Evolutionary conservation across 2,888 invertebrate genomes (phyloP).

Genomic region (Hirtodrosophila duncani): DNA sequence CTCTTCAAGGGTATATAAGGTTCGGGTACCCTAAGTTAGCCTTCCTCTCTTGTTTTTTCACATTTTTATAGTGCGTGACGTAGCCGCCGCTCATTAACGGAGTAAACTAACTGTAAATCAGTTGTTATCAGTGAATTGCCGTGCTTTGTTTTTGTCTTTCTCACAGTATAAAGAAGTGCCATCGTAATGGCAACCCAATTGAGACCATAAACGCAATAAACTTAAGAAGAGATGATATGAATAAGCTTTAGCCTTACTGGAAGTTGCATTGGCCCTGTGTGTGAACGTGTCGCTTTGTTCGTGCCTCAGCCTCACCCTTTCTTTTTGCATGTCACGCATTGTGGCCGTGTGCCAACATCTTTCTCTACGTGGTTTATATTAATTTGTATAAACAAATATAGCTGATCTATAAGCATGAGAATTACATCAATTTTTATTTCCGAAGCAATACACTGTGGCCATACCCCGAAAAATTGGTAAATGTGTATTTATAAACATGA

Average conservation of each 20-base stretch:
- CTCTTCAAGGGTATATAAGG: too few species aligned
- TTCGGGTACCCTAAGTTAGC: too few species aligned
- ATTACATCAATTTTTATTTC: slow-evolving; percentile 31
- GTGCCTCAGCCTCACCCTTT: too few species aligned
- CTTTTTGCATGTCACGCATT: slow-evolving; percentile 42
- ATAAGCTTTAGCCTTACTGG: too few species aligned
- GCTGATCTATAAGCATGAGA: not conserved
- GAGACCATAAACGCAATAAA: too few species aligned
- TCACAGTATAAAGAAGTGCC: too few species aligned
- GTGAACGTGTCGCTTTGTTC: too few species aligned
- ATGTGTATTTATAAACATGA: slow-evolving; percentile 25
- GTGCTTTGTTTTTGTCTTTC: not conserved
- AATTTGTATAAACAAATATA: slow-evolving; percentile 10
- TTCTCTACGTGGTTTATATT: slow-evolving; percentile 7
- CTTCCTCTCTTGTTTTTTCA: too few species aligned
- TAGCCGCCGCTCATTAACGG: slow-evolving; percentile 8
- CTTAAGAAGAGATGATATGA: too few species aligned
- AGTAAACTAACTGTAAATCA: slow-evolving; percentile 16
- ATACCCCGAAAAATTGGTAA: slow-evolving; percentile 4
- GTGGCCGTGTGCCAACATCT: slow-evolving; percentile 17
- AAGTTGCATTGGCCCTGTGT: too few species aligned
- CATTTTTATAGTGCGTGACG: slow-evolving; percentile 20
- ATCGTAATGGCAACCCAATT: too few species aligned
- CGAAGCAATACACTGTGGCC: slow-evolving; percentile 10
- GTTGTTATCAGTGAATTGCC: slow-evolving; percentile 5